Base-by-base conservation (phyloP, 2,113 vertebrate species). In the Artemisiospiza belli region DNA sequence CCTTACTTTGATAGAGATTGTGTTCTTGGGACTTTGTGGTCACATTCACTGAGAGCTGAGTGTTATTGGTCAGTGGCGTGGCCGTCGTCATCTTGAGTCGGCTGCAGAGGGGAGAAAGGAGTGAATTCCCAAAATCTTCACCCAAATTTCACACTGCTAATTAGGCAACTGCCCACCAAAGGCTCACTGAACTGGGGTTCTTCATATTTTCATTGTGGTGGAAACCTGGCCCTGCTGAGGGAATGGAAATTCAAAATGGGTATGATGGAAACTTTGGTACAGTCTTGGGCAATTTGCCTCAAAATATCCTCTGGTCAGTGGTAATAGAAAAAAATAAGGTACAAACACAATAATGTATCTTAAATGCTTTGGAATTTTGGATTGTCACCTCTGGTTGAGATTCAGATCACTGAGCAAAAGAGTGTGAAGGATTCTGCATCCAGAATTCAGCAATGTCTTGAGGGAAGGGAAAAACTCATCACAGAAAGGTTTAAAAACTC, bases 1-100 rank as follows among this genome's bases (percentile, higher is more conserved):
- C 68, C 98, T 98, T 98, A 98, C 98, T 98, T 82, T 98, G 97
- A 80, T 98, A 98, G n/a, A 98, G 97, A 33, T 75, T 95, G 83
- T 97, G 97, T 81, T 98, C 97, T 68, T 95, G 97, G 58, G 93
- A 90, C 70, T 96, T 95, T 4, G 93, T 94, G 91, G 97, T 98
- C 90, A 86, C 73, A 8, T 98, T 98, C 27, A 57, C 7, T 4
- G 87, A 91, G 92, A 95, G 68, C 84, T 95, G 86, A 23, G 97
- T 86, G 15, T 90, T 70, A 3, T 69, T 95, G 63, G 79, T 49
- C 54, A 86, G 25, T 2, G 97, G 95, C 2, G 75, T 10, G 15
- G 96, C 96, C 4, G 97, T 97, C 69, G 97, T 98, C 98, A 98
- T 98, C 97, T 97, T 49, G 97, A 44, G 54, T 62, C 1, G 2